These are phyloP conservation scores for Corythaeola cristata DNA, from an alignment of 2,113 vertebrate species.

Conservation along the genomic window DNA sequence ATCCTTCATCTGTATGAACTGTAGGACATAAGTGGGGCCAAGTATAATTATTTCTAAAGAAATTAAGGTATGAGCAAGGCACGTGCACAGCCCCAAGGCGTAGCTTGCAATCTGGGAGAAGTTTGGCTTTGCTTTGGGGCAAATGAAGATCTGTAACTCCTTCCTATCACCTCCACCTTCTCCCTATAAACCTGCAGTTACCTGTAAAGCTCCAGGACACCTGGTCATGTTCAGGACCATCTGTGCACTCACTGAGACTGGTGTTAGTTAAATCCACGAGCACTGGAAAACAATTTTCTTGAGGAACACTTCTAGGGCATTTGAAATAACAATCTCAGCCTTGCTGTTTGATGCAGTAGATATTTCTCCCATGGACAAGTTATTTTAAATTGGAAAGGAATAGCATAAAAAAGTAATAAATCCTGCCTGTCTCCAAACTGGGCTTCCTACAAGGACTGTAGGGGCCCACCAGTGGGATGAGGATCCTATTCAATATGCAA, in stretches of 20 bases:
- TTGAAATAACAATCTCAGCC: not conserved
- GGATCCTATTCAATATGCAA: not conserved
- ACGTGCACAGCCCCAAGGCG: not conserved
- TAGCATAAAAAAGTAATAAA: not conserved
- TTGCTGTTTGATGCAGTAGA: not conserved
- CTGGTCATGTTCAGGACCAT: not conserved
- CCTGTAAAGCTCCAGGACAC: not conserved
- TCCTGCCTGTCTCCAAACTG: not conserved
- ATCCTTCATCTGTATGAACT: not conserved
- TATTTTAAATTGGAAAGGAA: not conserved
- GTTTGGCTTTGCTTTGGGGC: not conserved
- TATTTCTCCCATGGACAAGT: not conserved
- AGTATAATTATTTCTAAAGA: not conserved
- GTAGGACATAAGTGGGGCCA: not conserved
- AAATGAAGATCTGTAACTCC: not conserved
- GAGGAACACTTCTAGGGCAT: not conserved
- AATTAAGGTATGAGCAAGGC: not conserved
- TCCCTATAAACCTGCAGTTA: not conserved
- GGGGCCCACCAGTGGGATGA: not conserved
- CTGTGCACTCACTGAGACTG: not conserved
- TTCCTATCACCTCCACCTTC: not conserved
- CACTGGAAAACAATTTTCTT: not conserved
- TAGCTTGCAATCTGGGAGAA: not conserved
- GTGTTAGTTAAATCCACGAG: not conserved
- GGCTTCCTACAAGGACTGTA: not conserved